Evolutionary conservation across 64 coral and sea anemone genomes (phyloP).

Genomic region (Actinia tenebrosa): DNA sequence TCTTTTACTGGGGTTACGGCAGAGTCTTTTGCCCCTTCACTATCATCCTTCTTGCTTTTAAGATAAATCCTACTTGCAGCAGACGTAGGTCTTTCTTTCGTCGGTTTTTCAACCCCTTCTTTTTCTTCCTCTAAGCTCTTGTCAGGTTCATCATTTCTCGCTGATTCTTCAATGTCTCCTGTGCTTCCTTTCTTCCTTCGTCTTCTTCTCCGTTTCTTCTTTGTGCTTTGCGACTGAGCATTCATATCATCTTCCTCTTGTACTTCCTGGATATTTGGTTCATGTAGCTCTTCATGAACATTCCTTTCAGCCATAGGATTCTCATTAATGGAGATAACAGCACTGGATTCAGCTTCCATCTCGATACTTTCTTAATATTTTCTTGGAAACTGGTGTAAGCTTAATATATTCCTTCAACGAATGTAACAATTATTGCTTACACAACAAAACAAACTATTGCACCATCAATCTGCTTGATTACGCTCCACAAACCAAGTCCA

Average conservation of each 20-base stretch:
- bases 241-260: neutral
- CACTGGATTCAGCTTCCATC: neutral
- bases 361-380: neutral
- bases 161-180: neutral
- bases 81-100: neutral
- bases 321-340: neutral
- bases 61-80: neutral
- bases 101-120: neutral
- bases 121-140: neutral
- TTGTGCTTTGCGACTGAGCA: neutral
- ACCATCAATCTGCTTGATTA: neutral
- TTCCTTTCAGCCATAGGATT: neutral
- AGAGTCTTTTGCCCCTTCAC: neutral
- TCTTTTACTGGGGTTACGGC: conserved; percentile 3
- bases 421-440: neutral
- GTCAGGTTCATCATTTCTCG: neutral
- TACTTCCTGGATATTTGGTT: neutral
- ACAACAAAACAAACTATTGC: conserved; percentile 6
- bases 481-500: neutral
- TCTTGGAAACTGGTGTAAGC: neutral
- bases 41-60: neutral
- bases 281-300: neutral
- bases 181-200: conserved; percentile 23
- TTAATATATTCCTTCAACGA: neutral
- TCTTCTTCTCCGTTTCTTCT: conserved; percentile 37